Base-by-base conservation (phyloP, 2,113 vertebrate genomes). In the Vireo altiloquus region DNA sequence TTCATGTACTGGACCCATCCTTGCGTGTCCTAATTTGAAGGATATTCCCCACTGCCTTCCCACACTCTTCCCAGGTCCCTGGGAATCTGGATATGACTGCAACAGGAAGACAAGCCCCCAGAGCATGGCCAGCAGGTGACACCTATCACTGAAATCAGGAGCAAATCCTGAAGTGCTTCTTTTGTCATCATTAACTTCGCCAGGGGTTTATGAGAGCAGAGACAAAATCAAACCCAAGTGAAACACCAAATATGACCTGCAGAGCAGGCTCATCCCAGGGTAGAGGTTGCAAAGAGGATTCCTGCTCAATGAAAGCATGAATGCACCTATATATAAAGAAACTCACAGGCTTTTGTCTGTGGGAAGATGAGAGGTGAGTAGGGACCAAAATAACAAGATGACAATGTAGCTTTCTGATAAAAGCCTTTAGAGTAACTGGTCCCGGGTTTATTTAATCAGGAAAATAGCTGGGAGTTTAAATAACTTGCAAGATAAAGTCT, bases 381-480 rank as follows among this genome's bases (percentile, higher is more conserved):
- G n/a, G 69, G 78, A 95, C 75, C 82, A 87, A 92, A 94, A 92
- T 91, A 94, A 88, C n/a, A 92, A 60, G 91, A 71, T 35, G 64
- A 42, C 35, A 72, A 70, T 35, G 79, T 21, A 79, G 78, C n/a
- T 92, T 85, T 91, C 81, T 88, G 90, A 91, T 90, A 95, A 90
- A 95, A 81, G 21, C 68, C 72, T 82, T 83, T 42, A 33, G 15
- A 91, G 61, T 84, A 82, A 42, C 77, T 60, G 39, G 12, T 72
- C 56, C 66, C 2, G 7, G 52, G 63, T 83, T 95, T 96, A 79
- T 96, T 94, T 96, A 94, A 89, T 68, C 92, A 59, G 85, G 74
- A 92, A 95, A 96, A 94, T 68, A 94, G 69, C 87, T 95, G 84
- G 35, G 77, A 94, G 35, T 91, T 96, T 92, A 96, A 94, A 94